Base-by-base conservation (phyloP, 2,888 invertebrate genomes). In the Phaonia tiefii region DNA sequence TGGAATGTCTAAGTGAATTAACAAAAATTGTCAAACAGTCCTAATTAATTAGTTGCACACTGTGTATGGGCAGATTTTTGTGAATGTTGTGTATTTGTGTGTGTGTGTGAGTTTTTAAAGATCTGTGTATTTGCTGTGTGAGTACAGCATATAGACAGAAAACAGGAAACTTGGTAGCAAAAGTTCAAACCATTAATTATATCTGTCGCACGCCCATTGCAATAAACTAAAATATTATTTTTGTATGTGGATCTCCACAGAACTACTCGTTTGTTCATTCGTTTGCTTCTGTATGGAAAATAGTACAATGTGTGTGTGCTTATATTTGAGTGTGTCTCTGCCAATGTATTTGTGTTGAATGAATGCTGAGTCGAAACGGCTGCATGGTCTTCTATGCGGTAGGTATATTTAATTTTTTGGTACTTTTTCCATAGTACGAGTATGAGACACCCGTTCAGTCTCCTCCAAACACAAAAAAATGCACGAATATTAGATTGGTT, bases 131-230 rank as follows among this genome's bases (percentile, higher is more conserved):
- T n/a, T n/a, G n/a, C n/a, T n/a, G n/a, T n/a, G 13, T 7, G 26
- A 11, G 8, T 70, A 4, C 51, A n/a, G 54, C 4, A 60, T 82
- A 83, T 83, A 81, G 79, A 83, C 78, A 82, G 74, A 72, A 83
- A 83, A 82, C 82, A 83, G 82, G 77, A 81, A 83, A 82, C 79
- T 75, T 78, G 80, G 74, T 72, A 80, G 83, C 83, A 84, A 84
- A 84, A 84, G 84, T 85, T 83, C 74, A 83, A 82, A 76, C 84
- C 85, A 85, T 85, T 85, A 84, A 84, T 85, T 85, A 84, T 84
- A 83, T 84, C 83, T 84, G 83, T 83, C 84, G 81, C 83, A 80
- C 82, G 83, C 84, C 84, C 84, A 80, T 82, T 78, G 80, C 83
- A 83, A 84, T 81, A 82, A 84, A 84, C 77, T 82, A 80, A 80